Percentiles rank a stretch among this genome's conserved stretches.
These are phyloP conservation scores for Rhabditoides inermis DNA, from an alignment of 2,888 invertebrate species.

Conservation along the genomic window DNA sequence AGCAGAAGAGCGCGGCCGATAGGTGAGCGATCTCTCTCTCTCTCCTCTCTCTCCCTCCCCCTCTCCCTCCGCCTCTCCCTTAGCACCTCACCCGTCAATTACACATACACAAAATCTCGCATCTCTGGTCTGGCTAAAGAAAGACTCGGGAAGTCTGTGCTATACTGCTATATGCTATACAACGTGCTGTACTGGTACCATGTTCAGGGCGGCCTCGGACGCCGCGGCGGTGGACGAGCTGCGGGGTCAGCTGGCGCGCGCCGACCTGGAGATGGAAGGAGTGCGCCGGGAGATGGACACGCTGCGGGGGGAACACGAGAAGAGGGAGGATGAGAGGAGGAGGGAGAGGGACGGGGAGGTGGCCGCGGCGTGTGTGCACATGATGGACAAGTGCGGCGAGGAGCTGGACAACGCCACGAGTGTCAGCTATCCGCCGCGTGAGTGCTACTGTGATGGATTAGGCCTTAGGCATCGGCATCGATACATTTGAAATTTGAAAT, in stretches of 20 bases:
- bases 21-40: no score
- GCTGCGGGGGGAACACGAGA: slow-evolving; percentile 11
- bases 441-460: slow-evolving; percentile 6
- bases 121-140: no score
- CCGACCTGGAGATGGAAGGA: slow-evolving; percentile 38
- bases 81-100: no score
- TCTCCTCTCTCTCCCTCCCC: no score
- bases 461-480: no score
- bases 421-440: slow-evolving; percentile 44
- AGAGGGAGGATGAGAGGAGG: slow-evolving; percentile 9
- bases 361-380: slow-evolving; percentile 12
- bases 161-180: no score
- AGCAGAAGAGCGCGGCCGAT: no score
- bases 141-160: no score
- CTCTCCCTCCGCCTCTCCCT: no score
- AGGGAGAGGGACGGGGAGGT: slow-evolving; percentile 2
- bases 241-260: slow-evolving; percentile 33
- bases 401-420: slow-evolving; percentile 46
- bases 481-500: no score
- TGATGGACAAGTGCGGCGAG: slow-evolving; percentile 39
- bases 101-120: no score
- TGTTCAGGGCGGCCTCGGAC: slow-evolving; percentile 20
- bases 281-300: slow-evolving; percentile 21
- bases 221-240: slow-evolving; percentile 31
- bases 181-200: no score